Evolutionary conservation across 2,888 invertebrate genomes (phyloP), one percentile per base, ranked within the genome.

Genomic region (Ornithoptera alexandrae): DNA sequence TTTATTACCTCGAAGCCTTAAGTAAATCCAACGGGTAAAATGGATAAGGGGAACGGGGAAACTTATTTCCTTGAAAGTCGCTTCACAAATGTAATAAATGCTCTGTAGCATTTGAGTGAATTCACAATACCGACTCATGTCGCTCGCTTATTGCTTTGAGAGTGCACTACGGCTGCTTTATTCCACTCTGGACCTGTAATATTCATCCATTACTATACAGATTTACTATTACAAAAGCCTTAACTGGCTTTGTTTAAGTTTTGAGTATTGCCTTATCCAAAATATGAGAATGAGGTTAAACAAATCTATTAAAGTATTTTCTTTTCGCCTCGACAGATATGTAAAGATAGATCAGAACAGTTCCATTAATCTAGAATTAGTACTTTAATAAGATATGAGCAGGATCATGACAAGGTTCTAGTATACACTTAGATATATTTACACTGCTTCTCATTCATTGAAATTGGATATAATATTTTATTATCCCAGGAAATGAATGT

Each of bases 31-130:
- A 39, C 63, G 59, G 53, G 58, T 66, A 50, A 63, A 62, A 62
- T 46, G 59, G 70, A 70, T 63, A 58, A 62, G 65, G 50, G 62
- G 61, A 67, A 57, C 30, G 42, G 59, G 22, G 66, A 39, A 17
- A 39, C 66, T 59, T 50, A 62, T 62, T 62, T 63, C 59, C 59
- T 65, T 65, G 62, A 63, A 70, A 53, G 70, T 67, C 66, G 59
- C 66, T 67, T 63, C 66, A 63, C 66, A 66, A 63, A 70, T 70
- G 69, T 70, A 67, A 70, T 70, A 70, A 70, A 70, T 67, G 66
- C 67, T 67, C 58, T 62, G 50, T 62, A 63, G 60, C 66, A 58
- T 67, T 70, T 70, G 62, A 67, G 70, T 59, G 70, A 63, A 70
- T 63, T 63, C 70, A 70, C 70, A 69, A 69, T 65, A 59, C 63